Base-by-base conservation (phyloP, 2,888 invertebrate species). In the Idaea biselata region DNA sequence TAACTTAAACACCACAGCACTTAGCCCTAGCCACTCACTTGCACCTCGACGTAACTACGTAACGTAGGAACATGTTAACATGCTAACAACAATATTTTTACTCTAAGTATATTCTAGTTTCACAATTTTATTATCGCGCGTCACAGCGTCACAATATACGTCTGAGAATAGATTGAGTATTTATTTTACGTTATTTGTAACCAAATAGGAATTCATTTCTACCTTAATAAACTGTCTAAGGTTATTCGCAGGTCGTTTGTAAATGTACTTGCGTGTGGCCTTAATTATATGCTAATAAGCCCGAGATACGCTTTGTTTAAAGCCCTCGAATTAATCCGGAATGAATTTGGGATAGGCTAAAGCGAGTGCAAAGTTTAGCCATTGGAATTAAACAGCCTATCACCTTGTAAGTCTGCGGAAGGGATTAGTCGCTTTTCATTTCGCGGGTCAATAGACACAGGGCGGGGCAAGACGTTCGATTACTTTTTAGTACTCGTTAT, bases 361-460 rank as follows among this genome's bases (percentile, higher is more conserved):
- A 68, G 67, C 64, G 70, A 68, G 74, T 71, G 70, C 66, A 66
- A 75, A 79, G 67, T 72, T 75, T 69, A 71, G 73, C 73, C 76
- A 71, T 79, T 78, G 69, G 76, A 81, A 79, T 82, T 81, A 83
- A 86, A 80, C 81, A 79, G 81, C 82, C 81, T 84, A 82, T 84
- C 84, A 76, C 81, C 77, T 82, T 80, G 78, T 76, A 71, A 68
- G 66, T 63, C 73, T 55, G 56, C 63, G 62, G 77, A 76, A 70
- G 69, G 83, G 84, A 83, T 87, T 86, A 85, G 78, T 72, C 74
- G 80, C 82, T 81, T 80, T 84, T 84, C 80, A 84, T 84, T 86
- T 82, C 77, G 77, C 77, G 82, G 80, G 79, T 78, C 79, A 80
- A 73, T 76, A 73, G 71, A 73, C 78, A 75, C 64, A 75, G 70